Conservation (phyloP, 2,888 invertebrate species). For the Argyresthia albistria region DNA sequence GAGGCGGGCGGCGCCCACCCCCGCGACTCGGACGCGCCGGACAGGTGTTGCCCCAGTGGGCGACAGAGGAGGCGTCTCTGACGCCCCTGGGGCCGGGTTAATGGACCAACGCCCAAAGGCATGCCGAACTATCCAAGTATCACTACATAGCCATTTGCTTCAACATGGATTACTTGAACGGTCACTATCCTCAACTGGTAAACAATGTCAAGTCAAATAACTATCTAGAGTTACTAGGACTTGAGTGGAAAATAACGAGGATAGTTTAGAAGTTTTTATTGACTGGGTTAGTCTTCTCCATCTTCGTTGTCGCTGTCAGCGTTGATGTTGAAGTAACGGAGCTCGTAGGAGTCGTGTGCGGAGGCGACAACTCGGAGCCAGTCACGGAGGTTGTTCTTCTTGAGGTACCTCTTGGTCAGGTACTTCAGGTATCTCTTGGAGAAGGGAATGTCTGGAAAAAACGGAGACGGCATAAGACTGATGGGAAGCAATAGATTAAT, state of each 20-base stretch:
- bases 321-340: conserved; percentile 99
- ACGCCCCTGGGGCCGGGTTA: neutral
- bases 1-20: neutral
- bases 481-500: too few relatives aligned
- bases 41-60: neutral
- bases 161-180: too few relatives aligned
- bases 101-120: neutral
- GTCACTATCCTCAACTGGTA: too few relatives aligned
- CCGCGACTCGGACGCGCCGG: neutral
- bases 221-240: too few relatives aligned
- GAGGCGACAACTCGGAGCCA: conserved; percentile 99
- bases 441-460: conserved; percentile 74
- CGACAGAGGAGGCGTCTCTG: neutral
- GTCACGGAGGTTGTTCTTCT: conserved; percentile 98
- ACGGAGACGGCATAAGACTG: neutral
- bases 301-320: conserved; percentile 84
- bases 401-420: conserved; percentile 99
- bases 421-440: conserved; percentile 97
- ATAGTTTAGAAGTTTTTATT: conserved; percentile 62
- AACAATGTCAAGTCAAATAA: too few relatives aligned
- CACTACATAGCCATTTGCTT: too few relatives aligned
- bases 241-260: neutral
- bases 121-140: too few relatives aligned
- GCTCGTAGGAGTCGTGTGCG: conserved; percentile 96
- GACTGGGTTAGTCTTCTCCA: conserved; percentile 82